Evolutionary conservation across 1,140 invertebrate species (phyloP), one percentile per base, ranked within the genome.

Genomic region (Drosophila parabipectinata): DNA sequence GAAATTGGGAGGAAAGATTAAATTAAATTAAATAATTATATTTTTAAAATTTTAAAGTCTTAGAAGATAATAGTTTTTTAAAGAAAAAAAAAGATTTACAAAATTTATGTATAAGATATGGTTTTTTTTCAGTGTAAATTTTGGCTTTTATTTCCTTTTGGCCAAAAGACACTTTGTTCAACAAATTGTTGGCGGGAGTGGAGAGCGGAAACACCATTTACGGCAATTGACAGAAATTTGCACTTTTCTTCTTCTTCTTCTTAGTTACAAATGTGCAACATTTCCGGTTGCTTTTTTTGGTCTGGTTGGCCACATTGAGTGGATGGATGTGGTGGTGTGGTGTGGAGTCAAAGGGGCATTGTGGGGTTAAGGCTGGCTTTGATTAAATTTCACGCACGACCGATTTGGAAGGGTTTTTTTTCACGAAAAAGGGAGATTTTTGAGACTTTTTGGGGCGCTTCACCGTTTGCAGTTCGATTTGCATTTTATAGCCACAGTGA

Each of bases 381-480:
- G 81, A 85, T 85, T 85, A 87, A 85, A 85, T 85, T 85, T 87
- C 82, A 87, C 82, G 81, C 81, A 85, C 81, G 81, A 87, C 82
- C 78, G 81, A 78, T 72, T 62, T 30, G 58, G 37, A 57, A 73
- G 72, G 77, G 59, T 30, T 37, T 72, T 18, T 18, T 58, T 37
- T 41, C 41, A 9, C 12, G n/a, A 44, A 44, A 44, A 44, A 44
- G 24, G 39, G 45, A 28, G 61, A 51, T 45, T 72, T 72, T 62
- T n/a, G 47, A 28, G 56, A 54, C 47, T 37, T 41, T 48, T 47
- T 37, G 58, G 69, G 28, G 28, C 24, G 34, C 24, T 44, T 67
- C 32, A 28, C 68, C 53, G 39, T 52, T 60, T 69, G 52, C 71
- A 75, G 44, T 75, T 84, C 37, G 76, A 84, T 79, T 72, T 79